phyloP scores from a whole-genome alignment of 2,797 vertebrate genomes.

The Semotilus atromaculatus region DNA sequence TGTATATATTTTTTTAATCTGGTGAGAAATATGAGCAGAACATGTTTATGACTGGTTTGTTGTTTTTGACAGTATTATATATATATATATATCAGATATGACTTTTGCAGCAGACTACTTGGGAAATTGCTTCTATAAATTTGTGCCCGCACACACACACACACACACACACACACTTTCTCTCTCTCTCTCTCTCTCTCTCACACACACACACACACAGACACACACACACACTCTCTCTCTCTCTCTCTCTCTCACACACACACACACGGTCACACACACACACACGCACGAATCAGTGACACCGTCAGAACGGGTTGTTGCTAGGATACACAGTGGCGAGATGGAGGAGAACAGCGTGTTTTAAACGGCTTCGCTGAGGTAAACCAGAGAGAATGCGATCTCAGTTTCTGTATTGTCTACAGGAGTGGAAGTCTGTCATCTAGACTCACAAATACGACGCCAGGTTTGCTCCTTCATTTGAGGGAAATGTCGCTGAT shows the following conservation, averaged over 20 bases:
- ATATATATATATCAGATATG: neutral
- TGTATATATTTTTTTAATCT: neutral
- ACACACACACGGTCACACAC: conserved; percentile 60
- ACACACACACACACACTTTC: no score
- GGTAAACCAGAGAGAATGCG: neutral
- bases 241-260: neutral
- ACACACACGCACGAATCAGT: conserved; percentile 80
- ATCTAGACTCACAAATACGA: neutral
- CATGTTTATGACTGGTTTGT: neutral
- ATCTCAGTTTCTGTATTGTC: neutral
- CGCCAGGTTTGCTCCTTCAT: neutral
- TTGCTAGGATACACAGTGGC: conserved; percentile 83
- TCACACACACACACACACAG: conserved; percentile 70
- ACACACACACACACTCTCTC: conserved; percentile 14
- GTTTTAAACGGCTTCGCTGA: neutral
- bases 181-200: no score
- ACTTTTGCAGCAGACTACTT: neutral
- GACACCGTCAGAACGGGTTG: conserved; percentile 77
- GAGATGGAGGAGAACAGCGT: conserved; percentile 50
- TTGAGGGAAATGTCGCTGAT: neutral
- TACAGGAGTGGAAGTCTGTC: neutral
- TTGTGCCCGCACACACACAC: neutral
- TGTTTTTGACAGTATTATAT: neutral
- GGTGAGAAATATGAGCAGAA: neutral
- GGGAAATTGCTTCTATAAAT: neutral